Evolutionary conservation across 37 sponge, comb jelly and placozoan genomes (phyloP).

Genomic region (Beroe ovata): DNA sequence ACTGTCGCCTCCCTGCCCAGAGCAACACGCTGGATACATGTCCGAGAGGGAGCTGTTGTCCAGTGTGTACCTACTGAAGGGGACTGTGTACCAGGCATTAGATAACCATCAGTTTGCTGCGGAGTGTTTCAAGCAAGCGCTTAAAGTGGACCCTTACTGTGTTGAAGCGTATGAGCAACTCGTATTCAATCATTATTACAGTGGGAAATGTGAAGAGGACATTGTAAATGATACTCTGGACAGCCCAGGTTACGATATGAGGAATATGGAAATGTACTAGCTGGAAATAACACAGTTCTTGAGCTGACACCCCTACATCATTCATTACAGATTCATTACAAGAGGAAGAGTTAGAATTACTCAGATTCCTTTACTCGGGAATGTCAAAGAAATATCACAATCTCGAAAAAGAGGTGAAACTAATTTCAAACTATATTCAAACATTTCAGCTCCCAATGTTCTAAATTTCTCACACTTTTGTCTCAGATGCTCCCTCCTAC

Average conservation of each 20-base stretch:
- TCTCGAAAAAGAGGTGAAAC: conserved; percentile 14
- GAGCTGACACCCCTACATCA: too few relatives aligned
- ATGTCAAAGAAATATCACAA: conserved; percentile 56
- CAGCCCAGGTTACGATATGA: conserved; percentile 13
- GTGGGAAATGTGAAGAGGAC: conserved; percentile 15
- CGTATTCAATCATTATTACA: conserved; percentile 43
- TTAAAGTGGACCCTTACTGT: conserved; percentile 31
- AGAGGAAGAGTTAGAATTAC: neutral
- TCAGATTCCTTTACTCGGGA: conserved; percentile 9
- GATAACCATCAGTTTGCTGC: conserved; percentile 56
- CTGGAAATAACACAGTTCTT: too few relatives aligned
- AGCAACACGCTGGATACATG: conserved; percentile 16
- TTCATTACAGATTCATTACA: too few relatives aligned
- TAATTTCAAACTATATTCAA: neutral
- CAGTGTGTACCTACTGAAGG: conserved; percentile 45
- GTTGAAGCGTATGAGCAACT: conserved; percentile 38
- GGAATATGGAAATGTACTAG: too few relatives aligned
- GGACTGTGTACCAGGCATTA: conserved; percentile 13
- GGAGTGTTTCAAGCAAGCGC: conserved; percentile 26
- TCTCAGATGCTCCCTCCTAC: neutral
- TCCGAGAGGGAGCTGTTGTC: conserved; percentile 18
- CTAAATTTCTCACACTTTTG: neutral
- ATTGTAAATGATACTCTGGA: conserved; percentile 20
- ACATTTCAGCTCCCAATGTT: neutral
- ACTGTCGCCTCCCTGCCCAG: neutral